phyloP scores from a whole-genome alignment of 2,888 invertebrate species.

The Pristionchus exspectatus region DNA sequence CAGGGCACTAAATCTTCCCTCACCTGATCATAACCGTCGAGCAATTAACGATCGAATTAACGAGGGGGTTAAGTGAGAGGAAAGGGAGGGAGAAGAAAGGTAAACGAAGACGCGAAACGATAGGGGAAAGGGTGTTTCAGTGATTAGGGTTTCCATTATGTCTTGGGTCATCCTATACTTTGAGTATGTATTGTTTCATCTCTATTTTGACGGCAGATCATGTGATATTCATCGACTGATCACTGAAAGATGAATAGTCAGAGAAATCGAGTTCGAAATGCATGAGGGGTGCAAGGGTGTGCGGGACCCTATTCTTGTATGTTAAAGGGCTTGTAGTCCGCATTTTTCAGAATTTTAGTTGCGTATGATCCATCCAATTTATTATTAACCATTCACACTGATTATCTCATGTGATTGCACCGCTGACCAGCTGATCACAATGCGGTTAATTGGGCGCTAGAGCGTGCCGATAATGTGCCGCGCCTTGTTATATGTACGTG shows the following conservation, averaged over 20 bases:
- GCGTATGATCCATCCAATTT: not conserved
- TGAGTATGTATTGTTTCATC: too few relatives aligned
- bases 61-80: constrained; percentile 25
- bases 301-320: too few relatives aligned
- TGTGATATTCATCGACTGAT: not conserved
- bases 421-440: not conserved
- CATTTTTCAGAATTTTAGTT: too few relatives aligned
- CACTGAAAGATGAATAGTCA: too few relatives aligned
- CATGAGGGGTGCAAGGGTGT: too few relatives aligned
- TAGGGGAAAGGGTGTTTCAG: not conserved
- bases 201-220: not conserved
- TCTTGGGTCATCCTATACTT: too few relatives aligned
- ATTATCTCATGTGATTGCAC: not conserved
- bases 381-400: not conserved
- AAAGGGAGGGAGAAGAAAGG: not conserved
- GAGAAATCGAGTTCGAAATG: not conserved
- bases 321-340: too few relatives aligned
- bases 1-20: constrained; percentile 24
- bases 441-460: not conserved
- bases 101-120: constrained; percentile 18
- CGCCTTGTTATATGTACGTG: not conserved
- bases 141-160: not conserved
- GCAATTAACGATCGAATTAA: constrained; percentile 46
- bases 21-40: constrained; percentile 9
- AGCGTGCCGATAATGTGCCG: not conserved